These are phyloP conservation scores for Lottia gigantea DNA, from an alignment of 2,888 invertebrate genomes.

Conservation along the genomic window DNA sequence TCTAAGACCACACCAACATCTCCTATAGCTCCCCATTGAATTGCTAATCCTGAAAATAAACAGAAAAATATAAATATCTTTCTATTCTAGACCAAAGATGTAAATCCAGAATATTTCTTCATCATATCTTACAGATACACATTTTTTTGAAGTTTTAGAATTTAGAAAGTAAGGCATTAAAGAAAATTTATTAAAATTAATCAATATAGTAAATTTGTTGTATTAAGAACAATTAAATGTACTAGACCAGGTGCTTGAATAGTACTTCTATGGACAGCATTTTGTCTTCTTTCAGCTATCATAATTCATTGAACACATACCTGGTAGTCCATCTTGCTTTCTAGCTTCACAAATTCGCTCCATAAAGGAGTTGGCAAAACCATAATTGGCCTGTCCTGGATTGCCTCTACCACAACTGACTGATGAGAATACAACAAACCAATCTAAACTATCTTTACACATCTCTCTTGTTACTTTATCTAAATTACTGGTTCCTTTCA, in stretches of 20 bases:
- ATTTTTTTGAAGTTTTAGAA: too few species aligned
- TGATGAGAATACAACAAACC: slow-evolving; percentile 96
- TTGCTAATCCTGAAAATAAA: slow-evolving; percentile 75
- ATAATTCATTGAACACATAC: slow-evolving; percentile 43
- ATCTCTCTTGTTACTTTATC: slow-evolving; percentile 82
- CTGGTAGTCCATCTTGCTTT: slow-evolving; percentile 86
- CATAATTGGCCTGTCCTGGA: slow-evolving; percentile 96
- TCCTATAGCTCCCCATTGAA: slow-evolving; percentile 99
- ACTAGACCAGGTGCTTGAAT: too few species aligned
- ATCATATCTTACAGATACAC: too few species aligned
- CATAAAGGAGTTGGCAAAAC: slow-evolving; percentile 96
- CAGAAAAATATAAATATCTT: background rate
- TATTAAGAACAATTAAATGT: too few species aligned
- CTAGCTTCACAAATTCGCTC: slow-evolving; percentile 92
- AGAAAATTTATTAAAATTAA: too few species aligned
- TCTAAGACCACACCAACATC: slow-evolving; percentile 94
- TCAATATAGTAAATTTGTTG: too few species aligned
- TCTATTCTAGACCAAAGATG: too few species aligned
- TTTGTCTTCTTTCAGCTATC: too few species aligned
- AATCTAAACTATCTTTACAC: slow-evolving; percentile 80
- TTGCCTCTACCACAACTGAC: slow-evolving; percentile 97
- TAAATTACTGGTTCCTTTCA: slow-evolving; percentile 83
- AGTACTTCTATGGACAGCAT: too few species aligned
- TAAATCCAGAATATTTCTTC: too few species aligned
- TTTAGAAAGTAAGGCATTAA: too few species aligned